Evolutionary conservation across 2,113 vertebrate species (phyloP), one percentile per base, ranked within the genome.

Genomic region (Stigmatopora argus): DNA sequence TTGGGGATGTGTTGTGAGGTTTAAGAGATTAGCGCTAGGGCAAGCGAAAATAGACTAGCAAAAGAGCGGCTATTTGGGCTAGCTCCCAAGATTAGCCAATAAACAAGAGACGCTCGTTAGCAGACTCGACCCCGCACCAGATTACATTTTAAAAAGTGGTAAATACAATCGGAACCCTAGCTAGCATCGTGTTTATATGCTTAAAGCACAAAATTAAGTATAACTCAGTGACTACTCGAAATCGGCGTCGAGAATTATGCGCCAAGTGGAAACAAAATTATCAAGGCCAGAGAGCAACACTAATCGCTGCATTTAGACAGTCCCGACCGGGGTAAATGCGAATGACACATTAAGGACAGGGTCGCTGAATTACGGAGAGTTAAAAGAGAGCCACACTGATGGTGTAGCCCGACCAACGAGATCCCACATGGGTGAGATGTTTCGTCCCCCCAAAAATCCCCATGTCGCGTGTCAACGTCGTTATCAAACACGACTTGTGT

Each of bases 1-100:
- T 0, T 52, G 62, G 53, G 60, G 44, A 45, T 65, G 55, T 62
- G 62, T 45, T 52, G n/a, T 17, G 57, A 59, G 72, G 78, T 23
- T 87, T 80, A 83, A 65, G 44, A 66, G 84, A 75, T 87, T 86
- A 83, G 26, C 63, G 71, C 12, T n/a, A 23, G 59, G 21, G 18
- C 34, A 47, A 56, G 41, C 80, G 79, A 84, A 81, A 87, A 86
- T 85, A 87, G 79, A 85, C 23, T 46, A 34, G 58, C 73, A 74
- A 45, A 61, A 68, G 64, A 79, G 67, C 71, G 73, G 49, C 62
- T 52, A 46, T 67, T 66, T 56, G 35, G 60, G 57, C 15, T 63
- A 72, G 78, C 77, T 62, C 55, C 19, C 21, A 13, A 21, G 52
- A 11, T 53, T 53, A 53, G 52, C 52, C 10, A 56, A 31, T 46